phyloP scores from a whole-genome alignment of 2,113 vertebrate genomes.

The Caloenas nicobarica region DNA sequence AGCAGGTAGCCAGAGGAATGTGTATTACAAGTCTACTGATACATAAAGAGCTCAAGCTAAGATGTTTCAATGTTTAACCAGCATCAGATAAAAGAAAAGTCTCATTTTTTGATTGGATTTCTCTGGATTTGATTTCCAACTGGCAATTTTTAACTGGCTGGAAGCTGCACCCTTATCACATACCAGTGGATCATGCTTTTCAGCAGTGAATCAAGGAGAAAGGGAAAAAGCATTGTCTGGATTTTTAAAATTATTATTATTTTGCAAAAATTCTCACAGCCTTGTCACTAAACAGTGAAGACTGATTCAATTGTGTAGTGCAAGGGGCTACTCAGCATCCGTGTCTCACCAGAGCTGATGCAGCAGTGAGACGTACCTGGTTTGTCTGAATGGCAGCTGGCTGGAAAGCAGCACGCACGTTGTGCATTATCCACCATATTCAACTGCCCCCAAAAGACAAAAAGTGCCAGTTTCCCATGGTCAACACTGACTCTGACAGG shows the following conservation, averaged over 20 bases:
- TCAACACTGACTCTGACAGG: neutral
- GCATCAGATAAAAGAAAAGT: neutral
- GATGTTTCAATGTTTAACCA: neutral
- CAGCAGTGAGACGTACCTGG: neutral
- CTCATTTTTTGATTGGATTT: neutral
- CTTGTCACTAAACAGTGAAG: neutral
- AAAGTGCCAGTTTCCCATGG: neutral
- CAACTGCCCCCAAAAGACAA: neutral
- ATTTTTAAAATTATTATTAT: neutral
- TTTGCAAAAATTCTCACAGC: neutral
- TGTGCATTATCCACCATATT: neutral
- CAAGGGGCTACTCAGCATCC: neutral
- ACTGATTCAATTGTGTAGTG: neutral
- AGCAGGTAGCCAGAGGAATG: neutral
- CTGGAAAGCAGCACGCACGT: rapidly evolving
- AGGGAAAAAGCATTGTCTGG: neutral
- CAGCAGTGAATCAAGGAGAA: neutral
- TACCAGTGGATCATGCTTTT: neutral
- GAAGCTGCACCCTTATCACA: neutral
- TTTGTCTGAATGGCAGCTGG: neutral
- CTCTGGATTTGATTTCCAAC: neutral
- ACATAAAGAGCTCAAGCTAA: neutral
- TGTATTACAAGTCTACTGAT: neutral
- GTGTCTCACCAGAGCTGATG: neutral
- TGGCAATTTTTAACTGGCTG: neutral